A percentile compares a stretch with the other conserved stretches of the same genome.
phyloP scores from a whole-genome alignment of 2,888 invertebrate genomes.

The Erpobdella octoculata region DNA sequence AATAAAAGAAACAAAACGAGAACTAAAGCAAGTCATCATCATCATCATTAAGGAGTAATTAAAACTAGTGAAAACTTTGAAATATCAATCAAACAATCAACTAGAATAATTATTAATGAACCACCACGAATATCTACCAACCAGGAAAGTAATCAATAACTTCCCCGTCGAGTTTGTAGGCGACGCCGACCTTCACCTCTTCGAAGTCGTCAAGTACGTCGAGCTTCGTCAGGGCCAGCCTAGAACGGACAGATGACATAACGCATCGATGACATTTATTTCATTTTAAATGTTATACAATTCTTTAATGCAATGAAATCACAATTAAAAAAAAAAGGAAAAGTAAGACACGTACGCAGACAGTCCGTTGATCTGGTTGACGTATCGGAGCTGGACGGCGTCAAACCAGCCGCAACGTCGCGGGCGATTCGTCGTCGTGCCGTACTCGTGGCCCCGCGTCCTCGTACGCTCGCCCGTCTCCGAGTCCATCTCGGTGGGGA shows the following conservation, averaged over 20 bases:
- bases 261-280: too few relatives aligned
- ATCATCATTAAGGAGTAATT: too few relatives aligned
- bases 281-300: too few relatives aligned
- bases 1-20: too few relatives aligned
- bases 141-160: neutral
- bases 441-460: constrained; percentile 37
- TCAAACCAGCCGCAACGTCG: constrained; percentile 33
- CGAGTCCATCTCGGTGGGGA: constrained; percentile 79
- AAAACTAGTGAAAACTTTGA: too few relatives aligned
- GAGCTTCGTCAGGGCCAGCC: constrained; percentile 10
- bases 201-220: constrained; percentile 19
- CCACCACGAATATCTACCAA: neutral
- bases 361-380: neutral
- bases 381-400: neutral
- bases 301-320: too few relatives aligned
- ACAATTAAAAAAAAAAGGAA: too few relatives aligned
- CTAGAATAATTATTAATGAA: too few relatives aligned
- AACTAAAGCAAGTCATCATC: too few relatives aligned
- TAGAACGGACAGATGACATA: too few relatives aligned
- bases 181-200: neutral
- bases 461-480: constrained; percentile 52
- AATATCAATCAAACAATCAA: too few relatives aligned
- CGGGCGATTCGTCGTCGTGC: constrained; percentile 28
- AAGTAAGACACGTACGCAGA: too few relatives aligned
- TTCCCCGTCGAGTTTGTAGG: constrained; percentile 22